phyloP scores from a whole-genome alignment of 2,797 vertebrate species.

The Tamandua tetradactyla region DNA sequence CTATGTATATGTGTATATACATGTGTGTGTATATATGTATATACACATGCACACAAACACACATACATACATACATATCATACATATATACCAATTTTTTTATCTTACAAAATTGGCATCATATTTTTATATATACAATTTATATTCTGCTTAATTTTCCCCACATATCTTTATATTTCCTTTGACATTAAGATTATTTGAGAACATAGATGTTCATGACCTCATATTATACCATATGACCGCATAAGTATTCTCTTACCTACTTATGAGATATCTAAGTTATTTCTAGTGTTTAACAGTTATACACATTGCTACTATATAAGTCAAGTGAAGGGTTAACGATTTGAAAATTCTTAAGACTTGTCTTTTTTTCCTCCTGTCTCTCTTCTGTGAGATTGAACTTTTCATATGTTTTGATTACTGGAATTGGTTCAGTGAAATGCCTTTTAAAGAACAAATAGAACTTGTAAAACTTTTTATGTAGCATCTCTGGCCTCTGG shows the following conservation, averaged over 20 bases:
- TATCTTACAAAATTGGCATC: background rate
- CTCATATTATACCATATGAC: background rate
- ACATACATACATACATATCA: background rate
- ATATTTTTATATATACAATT: background rate
- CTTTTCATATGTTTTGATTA: conserved; percentile 36
- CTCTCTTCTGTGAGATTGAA: background rate
- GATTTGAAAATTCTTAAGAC: conserved; percentile 25
- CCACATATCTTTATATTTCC: background rate
- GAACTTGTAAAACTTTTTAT: conserved; percentile 23
- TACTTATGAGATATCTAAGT: background rate
- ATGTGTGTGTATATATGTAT: background rate
- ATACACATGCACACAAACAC: background rate
- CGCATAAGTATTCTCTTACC: too few relatives aligned
- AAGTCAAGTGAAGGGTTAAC: background rate
- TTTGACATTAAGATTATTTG: conserved; percentile 9
- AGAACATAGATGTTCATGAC: background rate
- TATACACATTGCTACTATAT: conserved; percentile 13
- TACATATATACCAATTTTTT: background rate
- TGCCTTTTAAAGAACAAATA: conserved; percentile 8
- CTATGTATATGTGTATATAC: background rate
- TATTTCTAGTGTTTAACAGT: conserved; percentile 37
- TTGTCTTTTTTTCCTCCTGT: conserved; percentile 23
- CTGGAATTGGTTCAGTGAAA: conserved; percentile 33
- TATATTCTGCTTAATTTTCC: conserved; percentile 39
- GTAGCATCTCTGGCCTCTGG: background rate